Conservation (phyloP, 37 sponge, comb jelly and placozoan genomes). For the Amphimedon queenslandica region DNA sequence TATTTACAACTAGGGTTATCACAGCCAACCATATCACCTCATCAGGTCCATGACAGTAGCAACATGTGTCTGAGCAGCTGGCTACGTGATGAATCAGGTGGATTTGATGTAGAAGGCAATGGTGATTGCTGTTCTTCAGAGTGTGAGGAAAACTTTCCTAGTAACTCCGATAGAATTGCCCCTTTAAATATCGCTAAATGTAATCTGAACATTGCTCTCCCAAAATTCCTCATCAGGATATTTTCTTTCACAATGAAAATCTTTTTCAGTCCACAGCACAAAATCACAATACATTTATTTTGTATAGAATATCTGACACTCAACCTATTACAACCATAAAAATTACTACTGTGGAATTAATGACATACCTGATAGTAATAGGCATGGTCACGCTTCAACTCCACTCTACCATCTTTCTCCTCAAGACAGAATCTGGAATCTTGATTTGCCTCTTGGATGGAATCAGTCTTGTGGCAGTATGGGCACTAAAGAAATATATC, state of each 20-base stretch:
- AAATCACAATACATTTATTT: not conserved
- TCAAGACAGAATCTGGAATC: conserved; percentile 8
- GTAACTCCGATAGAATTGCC: conserved; percentile 29
- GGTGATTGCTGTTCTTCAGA: not conserved
- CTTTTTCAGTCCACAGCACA: conserved; percentile 7
- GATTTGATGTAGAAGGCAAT: not conserved
- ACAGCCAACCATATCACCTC: conserved; percentile 41
- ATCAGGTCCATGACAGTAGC: conserved; percentile 24
- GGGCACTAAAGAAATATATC: too few species aligned
- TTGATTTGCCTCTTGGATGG: not conserved
- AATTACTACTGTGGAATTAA: not conserved
- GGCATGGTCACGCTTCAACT: not conserved
- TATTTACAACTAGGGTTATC: conserved; percentile 25
- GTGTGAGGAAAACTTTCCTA: conserved; percentile 37
- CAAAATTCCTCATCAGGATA: conserved; percentile 7
- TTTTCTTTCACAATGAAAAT: conserved; percentile 9
- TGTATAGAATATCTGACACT: not conserved
- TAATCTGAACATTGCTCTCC: too few species aligned
- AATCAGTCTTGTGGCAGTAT: conserved; percentile 4
- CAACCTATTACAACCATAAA: not conserved
- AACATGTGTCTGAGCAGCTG: conserved; percentile 9
- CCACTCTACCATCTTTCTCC: not conserved
- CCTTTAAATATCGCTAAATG: not conserved
- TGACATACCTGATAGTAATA: conserved; percentile 16
- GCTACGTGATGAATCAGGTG: not conserved